Percentiles rank a stretch among this genome's conserved stretches.
Evolutionary conservation across 1,140 invertebrate species (phyloP).

Genomic region (Drosophila tani): DNA sequence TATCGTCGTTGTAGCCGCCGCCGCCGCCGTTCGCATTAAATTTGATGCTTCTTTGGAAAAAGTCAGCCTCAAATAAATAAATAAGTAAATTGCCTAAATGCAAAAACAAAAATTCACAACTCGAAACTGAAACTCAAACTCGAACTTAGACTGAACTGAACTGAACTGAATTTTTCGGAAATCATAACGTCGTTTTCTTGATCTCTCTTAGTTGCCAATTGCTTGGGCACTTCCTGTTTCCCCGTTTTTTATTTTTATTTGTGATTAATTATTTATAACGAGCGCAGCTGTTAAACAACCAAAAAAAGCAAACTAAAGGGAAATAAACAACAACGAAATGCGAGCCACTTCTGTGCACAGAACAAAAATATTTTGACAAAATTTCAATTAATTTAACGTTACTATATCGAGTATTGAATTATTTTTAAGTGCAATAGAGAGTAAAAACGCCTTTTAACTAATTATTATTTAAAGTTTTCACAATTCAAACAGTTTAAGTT

Average conservation of each 20-base stretch:
- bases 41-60: slow-evolving; percentile 70
- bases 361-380: background rate
- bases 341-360: slow-evolving; percentile 17
- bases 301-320: slow-evolving; percentile 31
- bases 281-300: slow-evolving; percentile 62
- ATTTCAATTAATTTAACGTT: background rate
- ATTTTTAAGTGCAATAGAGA: too few species aligned
- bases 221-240: slow-evolving; percentile 39
- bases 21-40: slow-evolving; percentile 56
- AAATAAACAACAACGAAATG: slow-evolving; percentile 16
- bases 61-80: slow-evolving; percentile 59
- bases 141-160: background rate
- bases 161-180: slow-evolving; percentile 1
- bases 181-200: slow-evolving; percentile 1
- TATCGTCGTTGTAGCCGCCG: slow-evolving; percentile 30
- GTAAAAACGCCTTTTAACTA: too few species aligned
- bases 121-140: slow-evolving; percentile 15
- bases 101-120: slow-evolving; percentile 30
- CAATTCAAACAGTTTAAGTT: background rate
- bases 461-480: background rate
- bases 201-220: slow-evolving; percentile 25
- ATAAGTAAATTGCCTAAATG: slow-evolving; percentile 65
- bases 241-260: slow-evolving; percentile 40
- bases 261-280: slow-evolving; percentile 76
- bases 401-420: background rate